phyloP scores from a whole-genome alignment of 2,888 invertebrate genomes.

The Archips xylosteana region DNA sequence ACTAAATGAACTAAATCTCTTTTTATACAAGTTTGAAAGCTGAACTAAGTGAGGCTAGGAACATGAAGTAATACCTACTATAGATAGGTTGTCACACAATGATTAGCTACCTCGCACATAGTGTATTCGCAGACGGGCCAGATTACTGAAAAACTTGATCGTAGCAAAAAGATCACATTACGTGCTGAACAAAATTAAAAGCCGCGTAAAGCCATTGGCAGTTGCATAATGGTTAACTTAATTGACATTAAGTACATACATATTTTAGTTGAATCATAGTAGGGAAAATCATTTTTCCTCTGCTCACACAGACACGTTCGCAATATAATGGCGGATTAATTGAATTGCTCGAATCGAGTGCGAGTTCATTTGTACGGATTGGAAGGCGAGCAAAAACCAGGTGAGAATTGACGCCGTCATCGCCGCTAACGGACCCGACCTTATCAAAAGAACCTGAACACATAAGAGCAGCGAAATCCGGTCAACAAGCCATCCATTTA shows the following conservation, averaged over 20 bases:
- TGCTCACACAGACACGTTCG: slow-evolving; percentile 50
- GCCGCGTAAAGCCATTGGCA: too few relatives aligned
- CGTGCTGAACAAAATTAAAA: too few relatives aligned
- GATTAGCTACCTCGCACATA: too few relatives aligned
- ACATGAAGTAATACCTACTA: too few relatives aligned
- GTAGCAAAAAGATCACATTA: not conserved
- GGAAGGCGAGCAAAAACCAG: slow-evolving; percentile 50
- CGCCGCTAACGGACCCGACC: slow-evolving; percentile 47
- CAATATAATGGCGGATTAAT: slow-evolving; percentile 67
- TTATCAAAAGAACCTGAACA: slow-evolving; percentile 25
- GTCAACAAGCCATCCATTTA: slow-evolving; percentile 12
- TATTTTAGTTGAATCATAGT: not conserved
- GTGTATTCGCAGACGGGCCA: not conserved
- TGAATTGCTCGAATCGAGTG: slow-evolving; percentile 62
- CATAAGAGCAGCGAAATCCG: slow-evolving; percentile 26
- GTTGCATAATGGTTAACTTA: too few relatives aligned
- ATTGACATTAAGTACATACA: too few relatives aligned
- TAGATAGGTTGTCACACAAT: too few relatives aligned
- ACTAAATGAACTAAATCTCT: too few relatives aligned
- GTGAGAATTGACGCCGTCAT: slow-evolving; percentile 51
- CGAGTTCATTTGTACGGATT: slow-evolving; percentile 55
- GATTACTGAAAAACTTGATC: not conserved
- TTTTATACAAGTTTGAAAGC: too few relatives aligned
- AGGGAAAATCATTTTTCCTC: slow-evolving; percentile 11
- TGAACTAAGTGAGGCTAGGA: too few relatives aligned